Conservation (phyloP, 2,113 vertebrate genomes). For the Quiscalus mexicanus region DNA sequence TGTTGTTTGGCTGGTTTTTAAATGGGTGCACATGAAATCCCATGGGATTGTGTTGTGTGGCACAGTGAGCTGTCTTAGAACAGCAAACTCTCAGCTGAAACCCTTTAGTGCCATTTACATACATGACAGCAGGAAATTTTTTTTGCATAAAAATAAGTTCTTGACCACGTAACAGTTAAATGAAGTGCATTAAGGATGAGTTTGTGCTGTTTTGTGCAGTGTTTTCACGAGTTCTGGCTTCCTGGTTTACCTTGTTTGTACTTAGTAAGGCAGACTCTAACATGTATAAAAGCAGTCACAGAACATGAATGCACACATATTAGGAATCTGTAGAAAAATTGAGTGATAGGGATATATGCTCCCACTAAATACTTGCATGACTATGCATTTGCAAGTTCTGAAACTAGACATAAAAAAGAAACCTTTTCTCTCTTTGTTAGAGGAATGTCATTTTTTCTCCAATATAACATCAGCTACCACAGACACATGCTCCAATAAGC, state of each 20-base stretch:
- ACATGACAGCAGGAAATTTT: neutral
- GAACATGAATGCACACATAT: neutral
- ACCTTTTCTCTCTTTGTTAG: neutral
- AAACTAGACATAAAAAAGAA: neutral
- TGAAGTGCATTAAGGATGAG: neutral
- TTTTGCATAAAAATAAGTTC: neutral
- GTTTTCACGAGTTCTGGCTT: neutral
- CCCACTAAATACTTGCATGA: neutral
- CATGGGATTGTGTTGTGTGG: accelerated
- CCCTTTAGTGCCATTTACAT: neutral
- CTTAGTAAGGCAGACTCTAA: neutral
- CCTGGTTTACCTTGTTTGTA: neutral
- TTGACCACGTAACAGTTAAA: accelerated
- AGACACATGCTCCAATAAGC: neutral
- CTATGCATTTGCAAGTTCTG: neutral
- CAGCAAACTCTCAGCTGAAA: neutral
- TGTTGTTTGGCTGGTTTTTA: neutral
- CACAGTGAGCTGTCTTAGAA: neutral
- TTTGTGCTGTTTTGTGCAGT: accelerated
- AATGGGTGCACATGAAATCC: neutral
- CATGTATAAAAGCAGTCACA: neutral
- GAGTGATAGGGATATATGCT: neutral
- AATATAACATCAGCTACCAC: neutral
- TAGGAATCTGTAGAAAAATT: neutral
- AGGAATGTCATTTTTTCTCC: neutral